Percentiles rank a stretch among this genome's conserved stretches.
Conservation (phyloP, 1,140 invertebrate species). For the Carcinoscorpius rotundicauda region DNA sequence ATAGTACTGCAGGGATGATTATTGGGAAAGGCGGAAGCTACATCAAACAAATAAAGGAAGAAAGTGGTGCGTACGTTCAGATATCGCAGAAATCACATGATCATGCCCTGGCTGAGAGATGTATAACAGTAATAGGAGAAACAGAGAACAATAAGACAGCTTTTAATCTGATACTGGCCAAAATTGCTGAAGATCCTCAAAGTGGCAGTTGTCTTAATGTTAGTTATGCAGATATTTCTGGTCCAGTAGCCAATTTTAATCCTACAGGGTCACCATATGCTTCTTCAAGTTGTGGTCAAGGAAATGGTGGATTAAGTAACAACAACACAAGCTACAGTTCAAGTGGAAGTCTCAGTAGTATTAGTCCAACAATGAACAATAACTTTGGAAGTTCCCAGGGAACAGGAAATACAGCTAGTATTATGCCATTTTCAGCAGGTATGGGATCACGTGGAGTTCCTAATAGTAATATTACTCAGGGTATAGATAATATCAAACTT, state of each 20-base stretch:
- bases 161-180: slow-evolving; percentile 84
- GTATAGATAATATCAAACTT: slow-evolving; percentile 70
- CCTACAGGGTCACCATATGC: slow-evolving; percentile 92
- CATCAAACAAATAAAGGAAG: slow-evolving; percentile 97
- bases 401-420: slow-evolving; percentile 14
- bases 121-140: slow-evolving; percentile 90
- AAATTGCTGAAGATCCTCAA: slow-evolving; percentile 95
- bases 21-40: slow-evolving; percentile 96
- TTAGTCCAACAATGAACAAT: slow-evolving; percentile 26
- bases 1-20: slow-evolving; percentile 97
- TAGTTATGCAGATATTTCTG: slow-evolving; percentile 87
- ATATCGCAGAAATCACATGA: slow-evolving; percentile 98
- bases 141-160: slow-evolving; percentile 86
- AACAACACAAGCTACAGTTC: slow-evolving; percentile 27
- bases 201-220: slow-evolving; percentile 91
- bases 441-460: slow-evolving; percentile 16
- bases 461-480: slow-evolving; percentile 48
- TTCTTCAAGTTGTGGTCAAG: slow-evolving; percentile 35
- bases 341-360: slow-evolving; percentile 27
- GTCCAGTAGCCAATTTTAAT: slow-evolving; percentile 91
- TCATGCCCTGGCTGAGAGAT: slow-evolving; percentile 85
- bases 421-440: slow-evolving; percentile 20
- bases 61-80: slow-evolving; percentile 93
- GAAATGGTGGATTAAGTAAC: slow-evolving; percentile 17
- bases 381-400: slow-evolving; percentile 22